Conservation (phyloP, 2,113 vertebrate species). For the Dasyornis broadbenti region DNA sequence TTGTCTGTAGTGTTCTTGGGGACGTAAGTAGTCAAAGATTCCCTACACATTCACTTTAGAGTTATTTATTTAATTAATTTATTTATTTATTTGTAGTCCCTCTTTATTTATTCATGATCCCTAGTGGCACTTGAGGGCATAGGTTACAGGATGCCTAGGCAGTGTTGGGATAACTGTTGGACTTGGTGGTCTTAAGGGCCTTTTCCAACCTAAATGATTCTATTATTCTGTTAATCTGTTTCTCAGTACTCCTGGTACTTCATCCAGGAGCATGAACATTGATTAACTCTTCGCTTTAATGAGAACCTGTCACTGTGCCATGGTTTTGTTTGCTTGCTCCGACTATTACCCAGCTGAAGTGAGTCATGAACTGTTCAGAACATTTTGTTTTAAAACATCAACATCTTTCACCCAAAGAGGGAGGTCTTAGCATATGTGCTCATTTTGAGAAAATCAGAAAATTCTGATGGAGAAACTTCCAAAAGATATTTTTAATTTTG, state of each 20-base stretch:
- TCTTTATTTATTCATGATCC: neutral
- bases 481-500: neutral
- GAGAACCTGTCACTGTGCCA: accelerated
- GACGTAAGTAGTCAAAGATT: too few species aligned
- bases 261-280: neutral
- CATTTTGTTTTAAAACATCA: neutral
- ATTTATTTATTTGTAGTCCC: neutral
- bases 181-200: neutral
- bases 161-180: neutral
- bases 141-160: neutral
- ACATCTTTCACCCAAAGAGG: neutral
- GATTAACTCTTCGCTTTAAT: neutral
- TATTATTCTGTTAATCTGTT: neutral
- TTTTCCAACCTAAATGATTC: neutral
- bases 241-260: neutral
- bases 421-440: neutral
- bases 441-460: neutral
- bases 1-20: accelerated
- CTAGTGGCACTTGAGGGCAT: too few species aligned
- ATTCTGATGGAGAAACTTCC: neutral
- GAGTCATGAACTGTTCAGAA: neutral
- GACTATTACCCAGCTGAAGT: neutral
- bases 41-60: accelerated
- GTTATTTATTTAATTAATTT: neutral
- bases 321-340: neutral